phyloP scores from a whole-genome alignment of 2,797 vertebrate species.

The Pangasius djambal region DNA sequence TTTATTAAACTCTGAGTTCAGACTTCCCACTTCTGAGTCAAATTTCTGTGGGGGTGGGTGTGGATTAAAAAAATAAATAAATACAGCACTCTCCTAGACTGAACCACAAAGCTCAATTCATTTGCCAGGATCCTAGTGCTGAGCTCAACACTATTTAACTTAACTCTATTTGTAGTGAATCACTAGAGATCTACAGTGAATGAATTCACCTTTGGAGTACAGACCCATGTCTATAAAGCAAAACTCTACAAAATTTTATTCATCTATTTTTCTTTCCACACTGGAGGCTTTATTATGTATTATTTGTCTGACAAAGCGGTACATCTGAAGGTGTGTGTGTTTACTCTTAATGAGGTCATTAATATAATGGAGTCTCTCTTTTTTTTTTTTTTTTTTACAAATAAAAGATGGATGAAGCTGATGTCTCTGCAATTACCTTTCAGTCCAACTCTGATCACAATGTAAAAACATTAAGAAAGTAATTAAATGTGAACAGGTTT shows the following conservation, averaged over 20 bases:
- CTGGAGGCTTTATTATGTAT: slow-evolving; percentile 13
- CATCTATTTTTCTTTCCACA: not conserved
- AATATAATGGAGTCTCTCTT: slow-evolving; percentile 12
- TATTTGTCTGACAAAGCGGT: slow-evolving; percentile 1
- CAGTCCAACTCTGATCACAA: not conserved
- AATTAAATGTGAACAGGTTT: slow-evolving; percentile 57
- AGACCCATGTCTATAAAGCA: not conserved
- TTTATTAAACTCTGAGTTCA: not conserved
- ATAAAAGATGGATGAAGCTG: slow-evolving; percentile 37
- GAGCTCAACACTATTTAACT: not conserved
- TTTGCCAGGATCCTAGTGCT: not conserved
- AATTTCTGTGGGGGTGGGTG: not conserved
- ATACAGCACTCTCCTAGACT: not conserved
- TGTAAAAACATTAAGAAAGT: not conserved
- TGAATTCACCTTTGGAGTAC: not conserved
- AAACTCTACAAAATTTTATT: not conserved
- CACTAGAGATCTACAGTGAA: not conserved
- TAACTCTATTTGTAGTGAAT: slow-evolving; percentile 6
- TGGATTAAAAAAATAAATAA: not conserved
- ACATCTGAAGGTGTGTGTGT: slow-evolving; percentile 39
- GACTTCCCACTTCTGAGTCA: not conserved
- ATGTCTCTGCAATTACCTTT: not conserved
- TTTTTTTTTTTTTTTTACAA: slow-evolving; percentile 43
- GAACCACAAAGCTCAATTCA: not conserved
- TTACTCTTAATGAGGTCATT: slow-evolving; percentile 14